Evolutionary conservation across 2,113 vertebrate species (phyloP), one percentile per base, ranked within the genome.

Genomic region (Myrmecophaga tridactyla): DNA sequence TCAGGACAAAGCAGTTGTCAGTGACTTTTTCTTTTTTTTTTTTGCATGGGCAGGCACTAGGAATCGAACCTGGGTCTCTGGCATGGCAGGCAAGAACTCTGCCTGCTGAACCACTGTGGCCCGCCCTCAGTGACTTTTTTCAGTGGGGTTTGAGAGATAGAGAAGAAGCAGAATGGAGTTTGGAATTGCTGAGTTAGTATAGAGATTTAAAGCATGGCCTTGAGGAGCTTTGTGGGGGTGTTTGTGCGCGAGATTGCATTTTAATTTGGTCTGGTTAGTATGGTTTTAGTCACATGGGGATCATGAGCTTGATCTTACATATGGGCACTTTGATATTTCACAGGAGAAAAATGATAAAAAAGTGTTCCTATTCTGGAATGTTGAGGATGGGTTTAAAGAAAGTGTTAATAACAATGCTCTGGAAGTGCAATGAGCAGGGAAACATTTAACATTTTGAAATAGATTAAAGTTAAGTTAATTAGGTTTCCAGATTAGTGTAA

Each of bases 381-480:
- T 85, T 92, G 82, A 94, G 53, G 83, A 43, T 87, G 69, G 46
- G 11, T 94, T 93, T 96, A 63, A 95, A 39, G n/a, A 93, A 96
- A 76, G 13, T 85, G 56, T 94, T 93, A 92, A 41, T 81, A 69
- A 72, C 63, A 46, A 80, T 92, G 36, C 14, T 90, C 39, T 84
- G 75, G 69, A 96, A 94, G 36, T 83, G 82, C 76, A 81, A 13
- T 73, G n/a, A 95, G 46, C 15, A 83, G 63, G 73, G 65, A 89
- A 95, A 76, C 51, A 92, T 77, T 76, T 56, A 96, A 88, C 41
- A 95, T 87, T 97, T 90, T 92, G 69, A 92, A 87, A 73, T 90
- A 85, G 51, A 72, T 92, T 70, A 88, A 93, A 76, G 67, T 95
- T 94, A 93, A 76, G 67, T 95, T 94, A 97, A 78, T 96, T 96